Percentiles rank a stretch among this genome's conserved stretches.
phyloP scores from a whole-genome alignment of 2,888 invertebrate genomes.

The Lutraria lutraria region DNA sequence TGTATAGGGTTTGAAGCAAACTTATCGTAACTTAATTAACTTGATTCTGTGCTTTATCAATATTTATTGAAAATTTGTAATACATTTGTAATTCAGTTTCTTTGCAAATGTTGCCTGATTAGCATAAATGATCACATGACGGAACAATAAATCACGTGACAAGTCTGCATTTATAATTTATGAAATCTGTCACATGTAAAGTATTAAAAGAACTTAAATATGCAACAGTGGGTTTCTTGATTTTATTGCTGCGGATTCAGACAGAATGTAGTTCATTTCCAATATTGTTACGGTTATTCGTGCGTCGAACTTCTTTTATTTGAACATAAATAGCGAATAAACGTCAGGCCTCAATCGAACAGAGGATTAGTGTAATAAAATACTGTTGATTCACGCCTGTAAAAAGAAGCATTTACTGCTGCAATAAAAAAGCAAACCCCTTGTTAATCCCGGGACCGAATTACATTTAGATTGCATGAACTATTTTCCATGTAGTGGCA shows the following conservation, averaged over 20 bases:
- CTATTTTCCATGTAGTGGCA: conserved; percentile 50
- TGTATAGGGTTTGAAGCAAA: too few relatives aligned
- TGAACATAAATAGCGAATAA: conserved; percentile 47
- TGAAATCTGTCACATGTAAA: conserved; percentile 48
- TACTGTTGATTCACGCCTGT: conserved; percentile 40
- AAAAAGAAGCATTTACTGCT: conserved; percentile 9
- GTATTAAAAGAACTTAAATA: conserved; percentile 51
- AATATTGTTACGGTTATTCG: conserved; percentile 34
- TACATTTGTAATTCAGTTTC: background rate
- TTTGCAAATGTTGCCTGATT: conserved; percentile 21
- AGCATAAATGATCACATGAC: conserved; percentile 51
- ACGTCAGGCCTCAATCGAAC: conserved; percentile 37
- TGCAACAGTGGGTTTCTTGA: conserved; percentile 38
- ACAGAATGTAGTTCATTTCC: conserved; percentile 44
- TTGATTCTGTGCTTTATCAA: background rate
- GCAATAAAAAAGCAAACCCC: conserved; percentile 12
- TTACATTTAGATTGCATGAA: conserved; percentile 45
- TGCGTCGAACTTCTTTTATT: conserved; percentile 55
- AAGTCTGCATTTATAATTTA: conserved; percentile 57
- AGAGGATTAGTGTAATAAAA: conserved; percentile 57
- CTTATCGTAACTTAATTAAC: background rate
- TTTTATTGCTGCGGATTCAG: conserved; percentile 52
- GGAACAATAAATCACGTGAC: conserved; percentile 49
- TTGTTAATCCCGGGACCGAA: conserved; percentile 43
- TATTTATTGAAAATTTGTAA: background rate